Evolutionary conservation across 2,797 vertebrate genomes (phyloP).

Genomic region (Gymnodraco acuticeps): DNA sequence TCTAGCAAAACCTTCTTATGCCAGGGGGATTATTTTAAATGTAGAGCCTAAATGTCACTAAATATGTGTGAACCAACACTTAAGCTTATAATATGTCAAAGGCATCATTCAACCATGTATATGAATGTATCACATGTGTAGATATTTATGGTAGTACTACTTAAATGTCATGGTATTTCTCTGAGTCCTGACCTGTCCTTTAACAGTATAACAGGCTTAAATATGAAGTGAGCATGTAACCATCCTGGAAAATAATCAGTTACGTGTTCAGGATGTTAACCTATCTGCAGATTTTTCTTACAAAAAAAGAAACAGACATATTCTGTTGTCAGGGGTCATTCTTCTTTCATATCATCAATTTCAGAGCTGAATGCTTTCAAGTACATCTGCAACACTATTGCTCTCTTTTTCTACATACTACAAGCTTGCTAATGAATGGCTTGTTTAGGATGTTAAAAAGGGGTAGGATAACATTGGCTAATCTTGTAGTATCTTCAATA

Average conservation of each 20-base stretch:
- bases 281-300: not conserved
- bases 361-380: slow-evolving; percentile 7
- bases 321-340: slow-evolving; percentile 2
- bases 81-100: not conserved
- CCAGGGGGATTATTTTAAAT: slow-evolving; percentile 9
- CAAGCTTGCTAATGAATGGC: no score
- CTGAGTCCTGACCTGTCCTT: not conserved
- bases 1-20: slow-evolving; percentile 6
- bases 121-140: not conserved
- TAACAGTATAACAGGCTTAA: not conserved
- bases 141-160: not conserved
- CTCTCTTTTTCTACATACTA: not conserved
- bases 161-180: slow-evolving; percentile 5
- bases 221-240: not conserved
- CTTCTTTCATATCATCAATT: slow-evolving; percentile 11
- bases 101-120: not conserved
- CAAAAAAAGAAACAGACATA: not conserved
- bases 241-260: not conserved
- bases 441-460: no score
- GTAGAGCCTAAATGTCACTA: slow-evolving; percentile 21
- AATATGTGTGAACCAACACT: slow-evolving; percentile 6
- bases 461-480: no score
- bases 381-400: not conserved
- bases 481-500: no score
- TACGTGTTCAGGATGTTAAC: no score